Evolutionary conservation across 2,113 vertebrate species (phyloP), one percentile per base, ranked within the genome.

Genomic region (Numida meleagris): DNA sequence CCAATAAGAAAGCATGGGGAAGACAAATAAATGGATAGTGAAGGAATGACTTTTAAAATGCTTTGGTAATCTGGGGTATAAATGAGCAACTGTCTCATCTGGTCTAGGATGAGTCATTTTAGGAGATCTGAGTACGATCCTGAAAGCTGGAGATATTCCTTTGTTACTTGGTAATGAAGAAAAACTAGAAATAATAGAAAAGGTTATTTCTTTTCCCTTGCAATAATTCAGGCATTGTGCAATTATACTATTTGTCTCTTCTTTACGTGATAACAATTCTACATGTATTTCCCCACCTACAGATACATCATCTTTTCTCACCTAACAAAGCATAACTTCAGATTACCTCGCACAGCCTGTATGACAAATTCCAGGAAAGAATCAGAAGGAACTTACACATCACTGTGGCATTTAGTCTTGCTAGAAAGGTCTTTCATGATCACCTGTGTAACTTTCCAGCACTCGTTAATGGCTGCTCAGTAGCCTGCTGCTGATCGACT

Each of bases 81-180:
- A 96, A 97, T 94, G 90, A 97, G 72, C 68, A 96, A 95, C 93
- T 96, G 95, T 86, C 96, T 95, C 65, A 86, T 97, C 89, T 96
- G 85, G 79, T 95, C 40, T 92, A 95, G 80, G 51, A 96, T 94
- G 87, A 96, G 89, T 96, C 87, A 95, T 95, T 95, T 95, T 92
- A 89, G 92, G 96, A 96, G 78, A 96, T 93, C 91, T 89, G 92
- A 95, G 87, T 90, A 63, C 31, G 62, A 90, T 68, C 51, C 78
- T 38, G 3, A 97, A 90, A 83, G 86, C 9, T 10, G 70, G 70
- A 94, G 88, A 95, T 89, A 89, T 68, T 96, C 84, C 88, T 95
- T 63, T 55, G 48, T 90, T 96, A 89, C 90, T 88, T 70, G 80
- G 95, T 97, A 97, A 98, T 96, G 96, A 97, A 90, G 94, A 95